Evolutionary conservation across 2,888 invertebrate genomes (phyloP).

Genomic region (Axea sp.): DNA sequence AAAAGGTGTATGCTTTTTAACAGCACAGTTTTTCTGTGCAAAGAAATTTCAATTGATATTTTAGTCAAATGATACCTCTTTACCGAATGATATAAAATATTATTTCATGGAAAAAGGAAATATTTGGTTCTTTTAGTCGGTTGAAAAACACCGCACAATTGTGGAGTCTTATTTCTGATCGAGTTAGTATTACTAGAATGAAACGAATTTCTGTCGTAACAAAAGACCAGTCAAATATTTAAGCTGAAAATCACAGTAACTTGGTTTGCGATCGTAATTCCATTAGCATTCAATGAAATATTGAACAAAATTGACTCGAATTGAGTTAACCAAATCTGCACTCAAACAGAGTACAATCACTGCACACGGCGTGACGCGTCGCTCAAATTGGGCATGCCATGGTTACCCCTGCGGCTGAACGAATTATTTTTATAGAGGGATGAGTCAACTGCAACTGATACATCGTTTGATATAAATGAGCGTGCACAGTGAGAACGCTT

Average conservation of each 20-base stretch:
- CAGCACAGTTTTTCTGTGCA: no score
- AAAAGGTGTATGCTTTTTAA: no score
- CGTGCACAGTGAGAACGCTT: constrained; percentile 36
- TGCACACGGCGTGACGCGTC: constrained; percentile 60
- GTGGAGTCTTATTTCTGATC: constrained; percentile 5
- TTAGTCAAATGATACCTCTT: no score
- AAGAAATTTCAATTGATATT: no score
- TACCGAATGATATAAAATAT: no score
- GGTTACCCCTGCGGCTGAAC: constrained; percentile 58
- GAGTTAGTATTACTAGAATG: not conserved
- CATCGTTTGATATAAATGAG: constrained; percentile 40
- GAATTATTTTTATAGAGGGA: constrained; percentile 63
- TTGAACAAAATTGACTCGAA: constrained; percentile 61
- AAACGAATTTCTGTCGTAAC: constrained; percentile 18
- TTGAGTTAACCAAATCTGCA: constrained; percentile 62
- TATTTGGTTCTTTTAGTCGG: no score
- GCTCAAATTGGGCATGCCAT: constrained; percentile 59
- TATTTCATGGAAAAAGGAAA: no score
- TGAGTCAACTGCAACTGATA: constrained; percentile 59
- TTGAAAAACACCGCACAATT: no score
- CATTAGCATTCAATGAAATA: constrained; percentile 63
- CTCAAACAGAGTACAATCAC: constrained; percentile 62
- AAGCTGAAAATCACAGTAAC: constrained; percentile 53
- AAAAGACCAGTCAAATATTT: constrained; percentile 43
- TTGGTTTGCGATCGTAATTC: constrained; percentile 57